Evolutionary conservation across 1,140 invertebrate species (phyloP).

Genomic region (Drosophila arizonae): DNA sequence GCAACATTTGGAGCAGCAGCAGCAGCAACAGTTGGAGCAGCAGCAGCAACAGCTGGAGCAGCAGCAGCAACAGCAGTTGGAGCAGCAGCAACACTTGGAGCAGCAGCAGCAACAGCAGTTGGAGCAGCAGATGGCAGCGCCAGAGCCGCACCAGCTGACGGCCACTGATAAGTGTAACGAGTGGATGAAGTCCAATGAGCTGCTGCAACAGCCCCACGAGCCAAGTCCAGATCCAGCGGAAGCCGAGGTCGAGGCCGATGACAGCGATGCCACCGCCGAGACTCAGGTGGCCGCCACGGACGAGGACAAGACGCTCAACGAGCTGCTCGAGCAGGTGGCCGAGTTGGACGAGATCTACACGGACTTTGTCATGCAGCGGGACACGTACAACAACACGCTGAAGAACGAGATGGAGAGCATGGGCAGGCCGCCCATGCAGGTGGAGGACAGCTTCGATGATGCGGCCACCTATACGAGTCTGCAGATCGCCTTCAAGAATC

Average conservation of each 20-base stretch:
- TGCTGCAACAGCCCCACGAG: conserved; percentile 47
- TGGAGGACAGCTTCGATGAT: conserved; percentile 88
- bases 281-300: conserved; percentile 46
- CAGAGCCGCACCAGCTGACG: conserved; percentile 46
- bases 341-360: conserved; percentile 91
- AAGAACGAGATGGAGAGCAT: conserved; percentile 73
- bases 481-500: conserved; percentile 93
- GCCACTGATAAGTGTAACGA: conserved; percentile 75
- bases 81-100: conserved; percentile 30
- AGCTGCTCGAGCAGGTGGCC: conserved; percentile 88
- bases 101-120: conserved; percentile 18
- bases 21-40: conserved; percentile 43
- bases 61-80: neutral
- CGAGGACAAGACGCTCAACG: conserved; percentile 86
- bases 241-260: conserved; percentile 12
- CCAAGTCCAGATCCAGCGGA: conserved; percentile 30
- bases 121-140: conserved; percentile 8
- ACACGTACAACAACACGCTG: conserved; percentile 81
- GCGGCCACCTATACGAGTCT: conserved; percentile 91
- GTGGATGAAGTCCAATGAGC: conserved; percentile 78
- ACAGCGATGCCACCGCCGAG: conserved; percentile 45
- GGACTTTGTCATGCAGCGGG: conserved; percentile 85
- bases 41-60: too few relatives aligned
- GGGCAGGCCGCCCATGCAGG: conserved; percentile 82
- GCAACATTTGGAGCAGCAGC: conserved; percentile 32